These are phyloP conservation scores for Chionis minor DNA, from an alignment of 2,113 vertebrate genomes.

Conservation along the genomic window DNA sequence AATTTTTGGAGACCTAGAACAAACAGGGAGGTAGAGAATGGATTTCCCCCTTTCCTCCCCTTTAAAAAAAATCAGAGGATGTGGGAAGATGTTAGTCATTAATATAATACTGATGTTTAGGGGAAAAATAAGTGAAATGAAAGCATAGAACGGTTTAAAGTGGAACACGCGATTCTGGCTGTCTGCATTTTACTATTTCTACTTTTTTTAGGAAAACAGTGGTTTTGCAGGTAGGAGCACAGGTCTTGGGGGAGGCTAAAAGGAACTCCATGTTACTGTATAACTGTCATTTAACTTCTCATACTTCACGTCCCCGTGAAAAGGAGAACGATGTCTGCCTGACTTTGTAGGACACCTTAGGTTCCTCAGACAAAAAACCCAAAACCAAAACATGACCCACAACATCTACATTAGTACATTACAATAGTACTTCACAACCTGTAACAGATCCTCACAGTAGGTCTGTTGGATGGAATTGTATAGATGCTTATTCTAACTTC, in stretches of 20 bases:
- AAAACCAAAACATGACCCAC: no score
- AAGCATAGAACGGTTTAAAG: neutral
- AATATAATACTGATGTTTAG: neutral
- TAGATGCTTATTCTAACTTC: neutral
- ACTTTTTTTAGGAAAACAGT: neutral
- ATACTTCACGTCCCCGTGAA: fast-evolving
- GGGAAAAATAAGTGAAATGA: neutral
- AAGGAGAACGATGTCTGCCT: neutral
- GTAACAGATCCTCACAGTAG: neutral
- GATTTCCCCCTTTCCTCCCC: neutral
- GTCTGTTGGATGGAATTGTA: neutral
- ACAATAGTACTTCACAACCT: neutral
- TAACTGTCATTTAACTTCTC: neutral
- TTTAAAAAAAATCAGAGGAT: neutral
- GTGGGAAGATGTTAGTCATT: neutral
- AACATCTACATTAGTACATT: neutral
- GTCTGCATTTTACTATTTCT: neutral
- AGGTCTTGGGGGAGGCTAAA: neutral
- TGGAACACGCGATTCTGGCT: neutral
- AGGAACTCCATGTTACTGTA: neutral
- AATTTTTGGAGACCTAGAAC: neutral
- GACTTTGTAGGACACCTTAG: neutral
- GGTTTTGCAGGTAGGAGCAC: neutral
- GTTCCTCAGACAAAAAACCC: neutral
- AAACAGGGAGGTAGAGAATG: neutral